These are phyloP conservation scores for Scophthalmus maximus DNA, from an alignment of 2,113 vertebrate species.

Conservation along the genomic window DNA sequence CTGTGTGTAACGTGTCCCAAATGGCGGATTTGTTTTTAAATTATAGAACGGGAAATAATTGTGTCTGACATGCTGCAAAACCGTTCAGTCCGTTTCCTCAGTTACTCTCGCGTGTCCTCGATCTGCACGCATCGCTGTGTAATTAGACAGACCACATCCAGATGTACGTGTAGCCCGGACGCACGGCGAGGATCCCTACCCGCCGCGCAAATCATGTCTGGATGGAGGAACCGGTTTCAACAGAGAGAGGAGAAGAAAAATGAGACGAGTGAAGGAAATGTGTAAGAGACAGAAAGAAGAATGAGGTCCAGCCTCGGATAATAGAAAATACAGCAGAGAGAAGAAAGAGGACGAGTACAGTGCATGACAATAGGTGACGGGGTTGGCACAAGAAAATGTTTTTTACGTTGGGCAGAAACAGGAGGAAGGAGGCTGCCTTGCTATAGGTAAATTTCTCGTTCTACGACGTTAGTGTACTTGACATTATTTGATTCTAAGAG, in stretches of 20 bases:
- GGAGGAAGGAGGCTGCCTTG: too few species aligned
- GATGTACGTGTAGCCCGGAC: too few species aligned
- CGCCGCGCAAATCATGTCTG: background rate
- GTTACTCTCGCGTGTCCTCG: too few species aligned
- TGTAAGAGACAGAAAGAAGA: conserved; percentile 3
- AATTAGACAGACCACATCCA: conserved; percentile 14
- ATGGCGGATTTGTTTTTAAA: background rate
- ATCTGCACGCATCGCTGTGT: background rate
- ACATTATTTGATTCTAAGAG: too few species aligned
- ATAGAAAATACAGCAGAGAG: conserved; percentile 2
- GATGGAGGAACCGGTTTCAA: background rate
- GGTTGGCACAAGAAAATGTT: conserved; percentile 9
- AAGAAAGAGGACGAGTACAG: background rate
- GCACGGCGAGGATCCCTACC: too few species aligned
- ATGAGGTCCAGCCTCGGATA: conserved; percentile 9
- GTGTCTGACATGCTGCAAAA: too few species aligned
- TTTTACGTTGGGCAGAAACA: background rate
- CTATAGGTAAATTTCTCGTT: too few species aligned
- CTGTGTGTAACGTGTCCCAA: too few species aligned
- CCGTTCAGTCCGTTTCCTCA: too few species aligned
- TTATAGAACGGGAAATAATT: background rate
- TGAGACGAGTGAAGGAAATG: background rate
- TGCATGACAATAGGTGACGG: background rate
- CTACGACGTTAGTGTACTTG: too few species aligned
- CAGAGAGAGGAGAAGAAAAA: background rate